Evolutionary conservation across 2,113 vertebrate genomes (phyloP).

Genomic region (Drymodes brunneopygia): DNA sequence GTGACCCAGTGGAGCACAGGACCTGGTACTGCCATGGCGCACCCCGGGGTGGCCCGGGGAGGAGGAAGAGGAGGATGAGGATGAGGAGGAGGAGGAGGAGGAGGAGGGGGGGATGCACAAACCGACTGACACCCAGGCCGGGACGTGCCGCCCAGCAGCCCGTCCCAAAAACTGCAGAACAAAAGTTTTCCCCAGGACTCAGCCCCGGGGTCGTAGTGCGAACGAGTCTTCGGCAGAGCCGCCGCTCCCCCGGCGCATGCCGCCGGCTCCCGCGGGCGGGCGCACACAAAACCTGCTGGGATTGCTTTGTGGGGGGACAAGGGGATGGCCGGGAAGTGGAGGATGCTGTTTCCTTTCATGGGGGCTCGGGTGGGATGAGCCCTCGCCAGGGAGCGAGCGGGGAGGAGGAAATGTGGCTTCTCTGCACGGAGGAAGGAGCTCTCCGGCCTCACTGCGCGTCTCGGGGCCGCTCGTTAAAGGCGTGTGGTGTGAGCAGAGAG

Average conservation of each 20-base stretch:
- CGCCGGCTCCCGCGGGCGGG: neutral
- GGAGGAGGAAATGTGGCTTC: neutral
- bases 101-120: neutral
- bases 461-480: neutral
- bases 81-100: neutral
- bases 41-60: neutral
- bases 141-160: constrained; percentile 89
- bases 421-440: neutral
- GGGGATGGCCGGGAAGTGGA: neutral
- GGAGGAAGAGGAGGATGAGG: neutral
- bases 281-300: neutral
- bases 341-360: neutral
- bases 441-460: neutral
- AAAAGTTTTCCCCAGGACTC: constrained; percentile 71
- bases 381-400: neutral
- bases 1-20: neutral
- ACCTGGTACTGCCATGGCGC: neutral
- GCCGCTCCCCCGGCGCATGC: constrained; percentile 49
- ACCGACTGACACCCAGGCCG: constrained; percentile 54
- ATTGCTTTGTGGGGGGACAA: neutral
- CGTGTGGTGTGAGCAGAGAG: neutral
- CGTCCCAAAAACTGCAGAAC: constrained; percentile 74
- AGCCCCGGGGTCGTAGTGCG: constrained; percentile 72
- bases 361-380: neutral
- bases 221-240: constrained; percentile 52